Percentiles rank a stretch among this genome's conserved stretches.
phyloP scores from a whole-genome alignment of 2,888 invertebrate genomes.

The Agonum fuliginosum region DNA sequence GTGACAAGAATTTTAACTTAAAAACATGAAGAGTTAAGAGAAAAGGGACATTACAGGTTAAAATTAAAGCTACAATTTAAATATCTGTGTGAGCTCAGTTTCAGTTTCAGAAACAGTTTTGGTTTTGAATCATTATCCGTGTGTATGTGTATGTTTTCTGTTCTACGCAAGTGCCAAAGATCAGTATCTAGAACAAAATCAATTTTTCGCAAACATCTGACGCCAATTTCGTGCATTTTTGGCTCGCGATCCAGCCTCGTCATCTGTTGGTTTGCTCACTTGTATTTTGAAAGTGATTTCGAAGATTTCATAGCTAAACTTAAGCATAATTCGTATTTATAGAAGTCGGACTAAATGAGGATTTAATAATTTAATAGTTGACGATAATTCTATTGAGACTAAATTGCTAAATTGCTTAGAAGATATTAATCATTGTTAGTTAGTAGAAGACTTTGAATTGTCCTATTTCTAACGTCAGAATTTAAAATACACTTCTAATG shows the following conservation, averaged over 20 bases:
- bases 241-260: not conserved
- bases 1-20: no score
- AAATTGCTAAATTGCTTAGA: not conserved
- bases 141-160: no score
- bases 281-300: conserved; percentile 12
- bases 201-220: no score
- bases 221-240: conserved; percentile 5
- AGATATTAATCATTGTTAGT: not conserved
- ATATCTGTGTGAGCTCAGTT: no score
- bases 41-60: no score
- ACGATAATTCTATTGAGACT: not conserved
- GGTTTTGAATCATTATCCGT: no score
- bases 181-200: not conserved
- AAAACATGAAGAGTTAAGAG: no score
- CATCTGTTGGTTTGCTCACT: not conserved
- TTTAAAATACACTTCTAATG: no score
- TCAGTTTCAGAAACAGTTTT: no score
- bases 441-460: no score
- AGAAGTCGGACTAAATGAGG: not conserved
- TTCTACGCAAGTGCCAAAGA: not conserved
- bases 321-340: not conserved
- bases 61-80: no score
- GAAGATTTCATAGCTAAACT: conserved; percentile 1
- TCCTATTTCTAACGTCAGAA: no score
- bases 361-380: not conserved